A percentile compares a stretch with the other conserved stretches of the same genome.
phyloP scores from a whole-genome alignment of 2,797 vertebrate genomes.

The Neosalanx taihuensis region DNA sequence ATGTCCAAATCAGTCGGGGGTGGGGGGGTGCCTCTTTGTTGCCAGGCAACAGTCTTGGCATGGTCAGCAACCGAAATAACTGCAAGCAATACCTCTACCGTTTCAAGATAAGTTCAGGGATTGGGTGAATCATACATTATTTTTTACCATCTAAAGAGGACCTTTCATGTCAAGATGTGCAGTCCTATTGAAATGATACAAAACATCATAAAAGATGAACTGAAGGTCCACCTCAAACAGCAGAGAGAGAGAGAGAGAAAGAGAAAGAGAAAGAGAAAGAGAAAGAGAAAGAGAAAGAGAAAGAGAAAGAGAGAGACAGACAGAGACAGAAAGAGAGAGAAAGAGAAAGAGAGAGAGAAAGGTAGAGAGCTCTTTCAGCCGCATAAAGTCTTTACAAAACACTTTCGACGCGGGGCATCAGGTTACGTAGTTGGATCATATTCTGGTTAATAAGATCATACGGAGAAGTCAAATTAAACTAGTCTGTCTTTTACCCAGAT shows the following conservation, averaged over 20 bases:
- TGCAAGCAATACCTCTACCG: constrained; percentile 5
- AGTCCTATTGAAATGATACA: neutral
- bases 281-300: no score
- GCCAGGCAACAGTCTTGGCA: constrained; percentile 59
- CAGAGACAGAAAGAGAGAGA: neutral
- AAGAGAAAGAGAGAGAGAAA: no score
- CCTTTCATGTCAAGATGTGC: neutral
- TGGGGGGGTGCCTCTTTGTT: constrained; percentile 42
- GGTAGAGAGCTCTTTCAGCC: neutral
- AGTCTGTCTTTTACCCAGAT: constrained; percentile 15
- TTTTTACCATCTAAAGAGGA: no score
- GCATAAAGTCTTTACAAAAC: constrained; percentile 6
- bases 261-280: no score
- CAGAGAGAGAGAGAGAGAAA: neutral
- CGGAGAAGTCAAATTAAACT: constrained; percentile 25
- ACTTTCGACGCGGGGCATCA: constrained; percentile 17
- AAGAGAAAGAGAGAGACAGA: no score
- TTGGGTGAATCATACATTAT: neutral
- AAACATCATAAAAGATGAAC: neutral
- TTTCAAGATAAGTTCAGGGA: constrained; percentile 7
- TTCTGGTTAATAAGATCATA: constrained; percentile 34
- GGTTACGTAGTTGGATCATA: constrained; percentile 25
- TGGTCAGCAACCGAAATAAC: constrained; percentile 34
- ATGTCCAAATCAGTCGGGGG: constrained; percentile 32
- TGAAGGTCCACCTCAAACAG: neutral